phyloP scores from a whole-genome alignment of 2,888 invertebrate genomes.

The Andrena camellia region DNA sequence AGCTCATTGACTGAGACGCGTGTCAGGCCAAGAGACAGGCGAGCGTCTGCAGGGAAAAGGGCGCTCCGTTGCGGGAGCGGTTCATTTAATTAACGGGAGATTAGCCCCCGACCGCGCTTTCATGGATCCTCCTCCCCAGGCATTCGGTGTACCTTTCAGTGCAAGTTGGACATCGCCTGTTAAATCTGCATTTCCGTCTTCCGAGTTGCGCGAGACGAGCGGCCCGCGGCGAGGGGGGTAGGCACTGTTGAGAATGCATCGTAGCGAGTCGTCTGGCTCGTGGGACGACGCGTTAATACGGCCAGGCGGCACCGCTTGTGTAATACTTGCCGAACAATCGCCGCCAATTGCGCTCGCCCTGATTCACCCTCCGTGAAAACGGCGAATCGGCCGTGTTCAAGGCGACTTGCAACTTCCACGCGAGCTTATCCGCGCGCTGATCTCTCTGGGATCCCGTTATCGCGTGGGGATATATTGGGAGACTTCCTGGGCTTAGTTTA shows the following conservation, averaged over 20 bases:
- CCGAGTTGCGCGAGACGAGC: conserved; percentile 51
- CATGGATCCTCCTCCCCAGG: conserved; percentile 51
- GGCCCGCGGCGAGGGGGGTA: neutral
- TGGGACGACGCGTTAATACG: conserved; percentile 13
- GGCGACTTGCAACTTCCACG: conserved; percentile 35
- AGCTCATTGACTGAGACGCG: conserved; percentile 43
- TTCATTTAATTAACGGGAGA: conserved; percentile 80
- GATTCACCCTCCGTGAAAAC: conserved; percentile 45
- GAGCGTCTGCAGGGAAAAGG: conserved; percentile 5
- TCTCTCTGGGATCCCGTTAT: conserved; percentile 51
- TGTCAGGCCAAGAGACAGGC: conserved; percentile 2
- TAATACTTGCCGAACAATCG: conserved; percentile 67
- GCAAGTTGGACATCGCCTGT: conserved; percentile 73
- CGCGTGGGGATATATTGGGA: conserved; percentile 32
- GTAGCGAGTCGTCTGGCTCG: conserved; percentile 1
- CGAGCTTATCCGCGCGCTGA: conserved; percentile 44
- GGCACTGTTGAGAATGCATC: conserved; percentile 15
- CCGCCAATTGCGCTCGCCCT: conserved; percentile 48
- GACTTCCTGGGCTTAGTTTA: conserved; percentile 47
- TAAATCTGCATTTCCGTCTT: conserved; percentile 79
- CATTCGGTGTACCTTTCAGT: conserved; percentile 52
- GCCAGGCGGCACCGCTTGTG: conserved; percentile 27
- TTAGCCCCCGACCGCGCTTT: conserved; percentile 74
- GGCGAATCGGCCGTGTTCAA: conserved; percentile 20
- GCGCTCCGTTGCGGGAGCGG: conserved; percentile 32